Evolutionary conservation across 2,888 invertebrate genomes (phyloP), one percentile per base, ranked within the genome.

Genomic region (Embidobia sp.): DNA sequence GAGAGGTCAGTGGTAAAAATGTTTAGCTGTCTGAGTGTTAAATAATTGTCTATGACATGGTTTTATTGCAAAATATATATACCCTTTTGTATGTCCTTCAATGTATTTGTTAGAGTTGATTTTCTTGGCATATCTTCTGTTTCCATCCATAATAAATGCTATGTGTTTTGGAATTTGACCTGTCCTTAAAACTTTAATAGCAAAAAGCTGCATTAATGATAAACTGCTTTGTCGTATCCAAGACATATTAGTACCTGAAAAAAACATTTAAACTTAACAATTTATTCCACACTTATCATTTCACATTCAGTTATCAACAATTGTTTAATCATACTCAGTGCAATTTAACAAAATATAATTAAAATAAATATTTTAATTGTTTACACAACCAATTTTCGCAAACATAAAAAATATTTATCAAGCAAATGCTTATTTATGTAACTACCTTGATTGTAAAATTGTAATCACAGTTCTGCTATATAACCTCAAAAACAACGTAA

Each of bases 121-220:
- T 85, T 96, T 96, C 79, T 92, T 93, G 0, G 99, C 99, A 90
- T 93, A 99, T 57, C 99, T 92, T 59, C 99, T 92, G 90, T 99
- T 99, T 3, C 99, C 99, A 90, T 99, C 99, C 98, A 99, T 99
- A 76, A 99, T 99, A 86, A 99, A 95, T 0, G 98, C 98, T 79
- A 99, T 92, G 90, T 99, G 99, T 77, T 93, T 92, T 0, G 99
- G 99, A 70, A 98, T 91, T 22, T 94, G 92, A 1, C 98, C 98
- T 29, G 93, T 93, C 89, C 94, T 95, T 15, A 97, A 90, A 5
- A 98, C 91, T 80, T 93, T 93, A 18, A 94, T 90, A 83, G 94
- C 95, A 53, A 96, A 90, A 53, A 92, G 91, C 91, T 98, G 96
- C 66, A 95, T 90, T 92, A 94, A 95, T 72, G 93, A 92, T 81